phyloP scores from a whole-genome alignment of 2,113 vertebrate species.

The Odocoileus virginianus region DNA sequence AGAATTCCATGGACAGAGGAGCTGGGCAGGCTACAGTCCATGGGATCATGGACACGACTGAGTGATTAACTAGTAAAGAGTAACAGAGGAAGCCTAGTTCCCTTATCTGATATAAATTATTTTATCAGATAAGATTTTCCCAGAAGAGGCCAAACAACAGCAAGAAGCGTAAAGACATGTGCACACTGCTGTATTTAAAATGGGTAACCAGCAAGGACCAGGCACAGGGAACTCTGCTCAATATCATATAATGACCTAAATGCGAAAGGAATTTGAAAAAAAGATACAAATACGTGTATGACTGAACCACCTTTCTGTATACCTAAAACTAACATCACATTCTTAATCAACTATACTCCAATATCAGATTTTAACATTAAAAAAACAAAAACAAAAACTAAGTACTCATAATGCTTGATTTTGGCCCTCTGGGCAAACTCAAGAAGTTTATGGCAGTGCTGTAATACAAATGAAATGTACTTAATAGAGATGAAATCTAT shows the following conservation, averaged over 20 bases:
- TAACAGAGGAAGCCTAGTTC: not conserved
- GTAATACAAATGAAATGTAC: constrained; percentile 9
- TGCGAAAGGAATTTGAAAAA: not conserved
- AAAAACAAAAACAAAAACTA: not conserved
- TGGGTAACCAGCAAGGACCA: not conserved
- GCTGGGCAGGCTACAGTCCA: fast-evolving
- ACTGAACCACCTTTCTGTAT: not conserved
- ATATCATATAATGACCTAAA: not conserved
- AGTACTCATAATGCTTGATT: not conserved
- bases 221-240: not conserved
- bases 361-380: not conserved
- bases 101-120: not conserved
- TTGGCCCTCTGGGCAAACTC: constrained; percentile 34
- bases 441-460: constrained; percentile 19
- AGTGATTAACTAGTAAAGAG: not conserved
- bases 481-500: constrained; percentile 38
- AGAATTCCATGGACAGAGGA: not conserved
- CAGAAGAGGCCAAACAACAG: not conserved
- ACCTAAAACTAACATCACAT: not conserved
- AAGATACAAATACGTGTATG: not conserved
- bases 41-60: not conserved
- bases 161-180: not conserved
- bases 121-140: not conserved
- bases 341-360: not conserved
- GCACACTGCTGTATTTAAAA: not conserved